Evolutionary conservation across 2,797 vertebrate species (phyloP).

Genomic region (Serranus cabrilla): DNA sequence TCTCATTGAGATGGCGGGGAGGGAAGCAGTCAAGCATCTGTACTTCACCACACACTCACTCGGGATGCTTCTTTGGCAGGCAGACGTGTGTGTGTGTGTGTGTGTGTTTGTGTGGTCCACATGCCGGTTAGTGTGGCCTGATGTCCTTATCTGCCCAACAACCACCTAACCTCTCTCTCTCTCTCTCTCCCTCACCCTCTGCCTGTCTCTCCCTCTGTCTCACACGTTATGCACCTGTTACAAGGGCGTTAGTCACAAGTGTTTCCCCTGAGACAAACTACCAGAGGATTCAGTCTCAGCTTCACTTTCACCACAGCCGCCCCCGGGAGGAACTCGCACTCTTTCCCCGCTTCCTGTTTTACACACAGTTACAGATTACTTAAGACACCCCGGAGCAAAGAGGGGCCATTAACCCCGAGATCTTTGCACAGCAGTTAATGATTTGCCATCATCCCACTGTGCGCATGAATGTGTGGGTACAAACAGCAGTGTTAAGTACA

Average conservation of each 20-base stretch:
- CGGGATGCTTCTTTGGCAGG: constrained; percentile 47
- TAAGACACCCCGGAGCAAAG: constrained; percentile 37
- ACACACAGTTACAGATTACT: constrained; percentile 56
- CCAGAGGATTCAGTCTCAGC: constrained; percentile 32
- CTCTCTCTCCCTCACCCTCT: background rate
- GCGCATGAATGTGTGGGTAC: constrained; percentile 7
- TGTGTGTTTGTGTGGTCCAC: constrained; percentile 8
- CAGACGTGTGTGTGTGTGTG: constrained; percentile 8
- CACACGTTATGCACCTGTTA: constrained; percentile 40
- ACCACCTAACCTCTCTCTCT: constrained; percentile 33
- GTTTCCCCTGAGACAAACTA: constrained; percentile 20
- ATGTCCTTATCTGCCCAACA: constrained; percentile 55
- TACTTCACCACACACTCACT: constrained; percentile 48
- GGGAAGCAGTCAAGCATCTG: constrained; percentile 41
- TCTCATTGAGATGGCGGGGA: constrained; percentile 34
- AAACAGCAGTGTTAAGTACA: constrained; percentile 22
- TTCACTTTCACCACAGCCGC: constrained; percentile 28
- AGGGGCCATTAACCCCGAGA: constrained; percentile 63
- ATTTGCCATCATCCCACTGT: constrained; percentile 40
- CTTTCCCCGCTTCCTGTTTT: background rate
- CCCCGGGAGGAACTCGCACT: constrained; percentile 12
- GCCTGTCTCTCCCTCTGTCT: background rate
- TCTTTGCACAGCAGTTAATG: constrained; percentile 63
- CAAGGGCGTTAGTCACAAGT: constrained; percentile 26
- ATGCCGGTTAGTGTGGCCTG: constrained; percentile 31